Evolutionary conservation across 2,113 vertebrate genomes (phyloP).

Genomic region (Sinocyclocheilus rhinocerous): DNA sequence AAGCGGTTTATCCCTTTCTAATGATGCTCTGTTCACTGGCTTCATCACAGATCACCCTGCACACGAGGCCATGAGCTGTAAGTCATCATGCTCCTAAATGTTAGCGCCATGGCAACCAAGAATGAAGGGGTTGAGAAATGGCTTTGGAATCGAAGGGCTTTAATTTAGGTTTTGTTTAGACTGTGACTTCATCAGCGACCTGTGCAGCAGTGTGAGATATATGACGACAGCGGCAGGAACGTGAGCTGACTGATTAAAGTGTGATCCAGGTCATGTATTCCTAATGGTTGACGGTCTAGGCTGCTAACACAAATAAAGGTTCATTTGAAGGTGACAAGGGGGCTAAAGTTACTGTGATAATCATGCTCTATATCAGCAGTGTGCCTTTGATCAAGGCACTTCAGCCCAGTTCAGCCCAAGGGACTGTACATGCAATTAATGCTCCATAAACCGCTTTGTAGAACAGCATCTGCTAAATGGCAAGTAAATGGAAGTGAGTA

Average conservation of each 20-base stretch:
- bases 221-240: neutral
- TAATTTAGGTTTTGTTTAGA: neutral
- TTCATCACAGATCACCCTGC: slow-evolving; percentile 6
- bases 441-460: neutral
- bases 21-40: slow-evolving; percentile 25
- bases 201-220: neutral
- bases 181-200: neutral
- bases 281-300: neutral
- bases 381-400: slow-evolving; percentile 17
- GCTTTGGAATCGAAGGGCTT: slow-evolving; percentile 18
- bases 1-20: slow-evolving; percentile 19
- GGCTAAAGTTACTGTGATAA: neutral
- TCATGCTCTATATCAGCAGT: neutral
- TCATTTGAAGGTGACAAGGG: slow-evolving; percentile 11
- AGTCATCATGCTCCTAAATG: slow-evolving; percentile 19
- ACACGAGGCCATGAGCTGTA: slow-evolving; percentile 2
- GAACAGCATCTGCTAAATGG: neutral
- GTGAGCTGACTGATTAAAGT: neutral
- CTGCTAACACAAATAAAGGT: neutral
- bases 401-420: neutral
- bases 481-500: neutral
- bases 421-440: slow-evolving; percentile 4
- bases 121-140: slow-evolving; percentile 19
- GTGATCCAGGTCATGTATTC: neutral
- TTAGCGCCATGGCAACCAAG: slow-evolving; percentile 17